Evolutionary conservation across 2,113 vertebrate genomes (phyloP).

Genomic region (Xenopus borealis): DNA sequence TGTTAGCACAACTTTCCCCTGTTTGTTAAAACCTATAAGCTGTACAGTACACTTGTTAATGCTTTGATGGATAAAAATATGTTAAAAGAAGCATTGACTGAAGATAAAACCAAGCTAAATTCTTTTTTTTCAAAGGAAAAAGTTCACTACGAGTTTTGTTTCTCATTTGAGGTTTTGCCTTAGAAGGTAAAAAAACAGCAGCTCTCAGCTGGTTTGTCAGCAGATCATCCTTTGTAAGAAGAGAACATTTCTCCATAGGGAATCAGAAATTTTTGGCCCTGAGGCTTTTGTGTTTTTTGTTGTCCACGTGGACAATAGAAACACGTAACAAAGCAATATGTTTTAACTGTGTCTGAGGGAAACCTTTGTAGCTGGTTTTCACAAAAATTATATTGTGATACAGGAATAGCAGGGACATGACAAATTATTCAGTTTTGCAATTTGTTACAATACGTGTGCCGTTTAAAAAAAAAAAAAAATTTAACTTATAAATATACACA

Average conservation of each 20-base stretch:
- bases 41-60: no score
- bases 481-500: no score
- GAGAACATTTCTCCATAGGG: conserved; percentile 20
- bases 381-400: conserved; percentile 3
- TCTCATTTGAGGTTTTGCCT: conserved; percentile 37
- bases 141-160: conserved; percentile 28
- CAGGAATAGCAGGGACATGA: no score
- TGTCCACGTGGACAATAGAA: conserved; percentile 38
- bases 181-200: conserved; percentile 18
- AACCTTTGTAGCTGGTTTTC: conserved; percentile 8
- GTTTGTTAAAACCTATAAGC: no score
- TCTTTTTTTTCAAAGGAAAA: conserved; percentile 15
- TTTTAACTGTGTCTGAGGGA: conserved; percentile 33
- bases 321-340: conserved; percentile 38
- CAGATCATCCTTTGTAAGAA: neutral
- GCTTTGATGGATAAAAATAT: neutral
- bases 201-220: conserved; percentile 37
- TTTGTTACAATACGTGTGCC: no score
- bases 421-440: no score
- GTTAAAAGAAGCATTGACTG: conserved; percentile 13
- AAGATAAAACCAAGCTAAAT: conserved; percentile 18
- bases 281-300: conserved; percentile 36
- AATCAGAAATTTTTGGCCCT: conserved; percentile 30
- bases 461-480: no score
- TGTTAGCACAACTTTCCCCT: no score